phyloP scores from a whole-genome alignment of 2,797 vertebrate species.

The Lacerta agilis region DNA sequence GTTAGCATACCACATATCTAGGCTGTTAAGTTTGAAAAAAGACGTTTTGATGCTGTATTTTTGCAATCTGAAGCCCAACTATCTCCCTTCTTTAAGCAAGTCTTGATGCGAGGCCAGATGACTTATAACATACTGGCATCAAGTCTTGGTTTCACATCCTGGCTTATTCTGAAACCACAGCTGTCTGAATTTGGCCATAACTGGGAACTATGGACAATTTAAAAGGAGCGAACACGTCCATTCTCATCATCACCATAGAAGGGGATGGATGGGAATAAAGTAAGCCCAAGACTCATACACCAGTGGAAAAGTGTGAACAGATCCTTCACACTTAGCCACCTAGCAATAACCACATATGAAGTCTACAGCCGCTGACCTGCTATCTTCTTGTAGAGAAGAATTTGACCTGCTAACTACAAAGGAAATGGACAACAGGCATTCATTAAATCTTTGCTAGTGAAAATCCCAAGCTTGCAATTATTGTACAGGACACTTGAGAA shows the following conservation, averaged over 20 bases:
- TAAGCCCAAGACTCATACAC: neutral
- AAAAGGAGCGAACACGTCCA: neutral
- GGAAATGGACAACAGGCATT: neutral
- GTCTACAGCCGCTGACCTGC: neutral
- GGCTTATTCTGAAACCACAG: neutral
- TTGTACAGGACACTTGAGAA: neutral
- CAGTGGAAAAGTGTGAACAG: neutral
- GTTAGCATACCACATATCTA: neutral
- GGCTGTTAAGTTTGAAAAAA: neutral
- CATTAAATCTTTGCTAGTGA: neutral
- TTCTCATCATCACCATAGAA: neutral
- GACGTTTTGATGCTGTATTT: neutral
- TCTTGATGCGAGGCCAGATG: neutral
- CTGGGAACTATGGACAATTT: neutral
- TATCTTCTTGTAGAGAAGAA: no score
- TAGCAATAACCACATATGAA: neutral
- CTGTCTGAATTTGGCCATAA: neutral
- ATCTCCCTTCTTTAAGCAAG: neutral
- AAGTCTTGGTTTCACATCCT: neutral
- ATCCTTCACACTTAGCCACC: neutral
- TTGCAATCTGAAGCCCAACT: neutral
- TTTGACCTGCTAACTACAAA: neutral
- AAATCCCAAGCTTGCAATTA: neutral
- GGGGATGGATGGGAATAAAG: neutral
- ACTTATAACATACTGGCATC: neutral